A percentile compares a stretch with the other conserved stretches of the same genome.
These are phyloP conservation scores for Eremophila alpestris DNA, from an alignment of 2,797 vertebrate genomes.

Conservation along the genomic window DNA sequence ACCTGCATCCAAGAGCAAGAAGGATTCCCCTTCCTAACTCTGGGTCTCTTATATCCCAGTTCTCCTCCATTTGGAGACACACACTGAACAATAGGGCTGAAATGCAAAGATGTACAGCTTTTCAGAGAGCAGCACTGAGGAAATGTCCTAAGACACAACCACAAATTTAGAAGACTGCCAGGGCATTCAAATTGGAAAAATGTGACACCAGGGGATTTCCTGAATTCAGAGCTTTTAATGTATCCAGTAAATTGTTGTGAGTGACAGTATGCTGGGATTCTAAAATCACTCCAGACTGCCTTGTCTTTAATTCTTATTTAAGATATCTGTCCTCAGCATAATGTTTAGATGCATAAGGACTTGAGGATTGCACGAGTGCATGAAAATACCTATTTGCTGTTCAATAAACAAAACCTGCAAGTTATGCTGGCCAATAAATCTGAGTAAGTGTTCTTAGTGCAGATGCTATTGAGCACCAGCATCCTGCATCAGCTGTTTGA, in stretches of 20 bases:
- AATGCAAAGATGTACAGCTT: background rate
- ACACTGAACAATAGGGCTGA: background rate
- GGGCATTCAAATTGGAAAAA: background rate
- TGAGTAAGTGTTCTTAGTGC: slow-evolving; percentile 11
- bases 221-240: background rate
- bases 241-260: background rate
- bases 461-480: background rate
- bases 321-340: background rate
- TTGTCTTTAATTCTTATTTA: background rate
- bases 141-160: background rate
- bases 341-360: background rate
- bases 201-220: background rate
- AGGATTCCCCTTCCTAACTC: background rate
- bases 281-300: background rate
- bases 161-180: background rate
- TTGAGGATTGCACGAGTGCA: background rate
- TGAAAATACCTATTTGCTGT: background rate
- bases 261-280: background rate
- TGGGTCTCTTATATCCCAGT: background rate
- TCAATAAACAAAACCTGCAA: background rate
- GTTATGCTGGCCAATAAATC: background rate
- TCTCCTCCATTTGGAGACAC: background rate
- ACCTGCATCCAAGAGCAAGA: background rate
- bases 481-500: slow-evolving; percentile 29
- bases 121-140: background rate